Evolutionary conservation across 2,888 invertebrate genomes (phyloP).

Genomic region (Heliconius ethilla): DNA sequence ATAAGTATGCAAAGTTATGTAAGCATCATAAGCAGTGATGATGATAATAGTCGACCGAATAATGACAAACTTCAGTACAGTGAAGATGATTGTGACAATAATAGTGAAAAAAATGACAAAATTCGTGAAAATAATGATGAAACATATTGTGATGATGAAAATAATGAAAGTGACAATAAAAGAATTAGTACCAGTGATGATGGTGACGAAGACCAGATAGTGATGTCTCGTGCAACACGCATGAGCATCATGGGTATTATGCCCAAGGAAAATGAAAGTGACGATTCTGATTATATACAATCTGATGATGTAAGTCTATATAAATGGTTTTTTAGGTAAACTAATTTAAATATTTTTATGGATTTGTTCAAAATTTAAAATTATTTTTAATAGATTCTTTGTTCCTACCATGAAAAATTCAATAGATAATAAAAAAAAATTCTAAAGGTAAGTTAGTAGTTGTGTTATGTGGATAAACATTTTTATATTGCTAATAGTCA

Average conservation of each 20-base stretch:
- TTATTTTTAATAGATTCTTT: too few species aligned
- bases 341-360: background rate
- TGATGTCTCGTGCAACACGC: conserved; percentile 74
- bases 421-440: too few species aligned
- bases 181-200: conserved; percentile 45
- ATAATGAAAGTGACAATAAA: conserved; percentile 19
- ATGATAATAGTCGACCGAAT: conserved; percentile 14
- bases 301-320: conserved; percentile 71
- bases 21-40: conserved; percentile 42
- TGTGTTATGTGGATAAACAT: too few species aligned
- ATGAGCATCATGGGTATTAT: conserved; percentile 77
- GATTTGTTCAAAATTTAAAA: too few species aligned
- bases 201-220: conserved; percentile 68
- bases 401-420: too few species aligned
- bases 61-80: conserved; percentile 26
- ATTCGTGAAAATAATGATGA: conserved; percentile 35
- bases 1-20: conserved; percentile 47
- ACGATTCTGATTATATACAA: conserved; percentile 75
- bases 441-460: too few species aligned
- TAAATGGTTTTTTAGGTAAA: background rate
- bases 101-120: conserved; percentile 36
- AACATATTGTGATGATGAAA: conserved; percentile 9
- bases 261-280: conserved; percentile 65
- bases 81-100: conserved; percentile 37
- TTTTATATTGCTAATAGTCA: too few species aligned